phyloP scores from a whole-genome alignment of 2,797 vertebrate genomes.

The Catharus ustulatus region DNA sequence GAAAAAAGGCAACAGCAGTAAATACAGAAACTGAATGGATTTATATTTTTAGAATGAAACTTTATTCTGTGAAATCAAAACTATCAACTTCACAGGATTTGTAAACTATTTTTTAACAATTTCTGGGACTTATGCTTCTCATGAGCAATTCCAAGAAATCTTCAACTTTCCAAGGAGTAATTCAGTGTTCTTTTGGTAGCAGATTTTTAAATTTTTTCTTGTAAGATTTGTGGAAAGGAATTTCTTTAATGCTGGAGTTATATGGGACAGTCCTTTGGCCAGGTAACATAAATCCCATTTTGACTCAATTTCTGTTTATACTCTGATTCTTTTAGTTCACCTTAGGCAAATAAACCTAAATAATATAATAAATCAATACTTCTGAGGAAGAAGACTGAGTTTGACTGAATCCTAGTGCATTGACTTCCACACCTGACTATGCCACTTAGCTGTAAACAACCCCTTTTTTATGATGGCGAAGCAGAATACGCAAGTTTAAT shows the following conservation, averaged over 20 bases:
- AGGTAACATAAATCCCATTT: not conserved
- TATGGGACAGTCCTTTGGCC: not conserved
- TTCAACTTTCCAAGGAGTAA: not conserved
- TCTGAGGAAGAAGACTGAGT: not conserved
- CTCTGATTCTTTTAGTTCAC: not conserved
- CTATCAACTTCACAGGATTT: not conserved
- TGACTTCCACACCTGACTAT: not conserved
- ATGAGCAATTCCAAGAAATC: not conserved
- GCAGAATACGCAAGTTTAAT: not conserved
- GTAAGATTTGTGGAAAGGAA: not conserved
- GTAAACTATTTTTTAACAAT: not conserved
- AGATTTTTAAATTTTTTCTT: not conserved
- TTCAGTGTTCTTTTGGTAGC: not conserved
- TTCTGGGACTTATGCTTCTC: not conserved
- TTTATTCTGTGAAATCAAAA: not conserved
- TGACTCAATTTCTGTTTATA: not conserved
- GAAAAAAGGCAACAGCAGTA: not conserved
- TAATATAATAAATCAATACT: not conserved
- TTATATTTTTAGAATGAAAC: not conserved
- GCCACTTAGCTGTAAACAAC: not conserved
- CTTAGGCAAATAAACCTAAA: not conserved
- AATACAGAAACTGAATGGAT: not conserved
- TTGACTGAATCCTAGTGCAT: not conserved
- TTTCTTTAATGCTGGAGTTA: not conserved
- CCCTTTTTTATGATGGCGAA: not conserved